Conservation (phyloP, 2,888 invertebrate genomes). For the Prosapia bicincta region DNA sequence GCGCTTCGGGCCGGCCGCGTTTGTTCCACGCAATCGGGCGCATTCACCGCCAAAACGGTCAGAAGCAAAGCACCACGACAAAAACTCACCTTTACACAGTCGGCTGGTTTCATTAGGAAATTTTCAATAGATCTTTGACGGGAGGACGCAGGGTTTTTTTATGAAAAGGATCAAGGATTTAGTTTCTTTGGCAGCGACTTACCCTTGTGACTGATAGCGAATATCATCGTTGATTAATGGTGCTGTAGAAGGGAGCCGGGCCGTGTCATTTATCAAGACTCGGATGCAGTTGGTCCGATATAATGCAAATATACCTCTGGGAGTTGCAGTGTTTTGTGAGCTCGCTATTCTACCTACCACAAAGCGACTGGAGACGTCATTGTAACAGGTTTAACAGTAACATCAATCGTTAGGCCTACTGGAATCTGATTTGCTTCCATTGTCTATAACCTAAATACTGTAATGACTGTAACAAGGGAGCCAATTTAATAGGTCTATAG, state of each 20-base stretch:
- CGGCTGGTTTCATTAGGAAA: neutral
- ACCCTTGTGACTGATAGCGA: conserved; percentile 22
- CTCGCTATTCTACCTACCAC: no score
- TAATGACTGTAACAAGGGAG: no score
- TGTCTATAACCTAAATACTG: no score
- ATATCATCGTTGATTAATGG: conserved; percentile 20
- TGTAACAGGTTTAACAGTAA: no score
- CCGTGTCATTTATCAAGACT: conserved; percentile 3
- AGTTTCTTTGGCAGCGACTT: neutral
- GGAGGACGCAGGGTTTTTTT: neutral
- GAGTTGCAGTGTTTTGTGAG: no score
- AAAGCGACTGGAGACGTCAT: no score
- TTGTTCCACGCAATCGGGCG: neutral
- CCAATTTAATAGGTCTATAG: no score
- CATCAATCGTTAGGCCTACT: no score
- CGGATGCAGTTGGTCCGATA: neutral
- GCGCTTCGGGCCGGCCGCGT: neutral
- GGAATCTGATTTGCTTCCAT: no score
- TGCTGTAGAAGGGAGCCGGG: neutral
- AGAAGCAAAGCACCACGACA: neutral
- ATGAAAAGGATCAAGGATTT: neutral
- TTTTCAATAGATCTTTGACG: neutral
- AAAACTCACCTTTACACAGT: neutral
- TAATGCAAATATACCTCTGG: neutral
- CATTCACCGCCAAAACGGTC: neutral